Conservation (phyloP, 2,797 vertebrate genomes). For the Chiroxiphia lanceolata region DNA sequence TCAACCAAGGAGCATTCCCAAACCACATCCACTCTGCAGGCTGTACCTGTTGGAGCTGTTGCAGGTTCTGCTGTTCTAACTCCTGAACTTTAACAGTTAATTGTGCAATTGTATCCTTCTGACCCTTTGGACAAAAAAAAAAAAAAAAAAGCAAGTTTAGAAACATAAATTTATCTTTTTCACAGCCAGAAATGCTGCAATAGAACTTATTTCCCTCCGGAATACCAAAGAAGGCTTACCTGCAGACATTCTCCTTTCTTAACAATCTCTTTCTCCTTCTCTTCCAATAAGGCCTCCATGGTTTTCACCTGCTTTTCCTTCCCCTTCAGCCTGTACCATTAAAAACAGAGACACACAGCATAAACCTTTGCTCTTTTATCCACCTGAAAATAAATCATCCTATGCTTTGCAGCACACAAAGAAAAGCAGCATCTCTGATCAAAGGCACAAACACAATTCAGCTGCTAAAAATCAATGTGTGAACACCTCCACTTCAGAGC, state of each 20-base stretch:
- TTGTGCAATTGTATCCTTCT: slow-evolving; percentile 73
- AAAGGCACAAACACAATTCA: slow-evolving; percentile 19
- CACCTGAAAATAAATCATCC: background rate
- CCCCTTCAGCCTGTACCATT: slow-evolving; percentile 78
- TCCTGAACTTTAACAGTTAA: slow-evolving; percentile 74
- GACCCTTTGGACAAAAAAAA: slow-evolving; percentile 55
- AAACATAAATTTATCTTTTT: background rate
- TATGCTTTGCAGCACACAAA: background rate
- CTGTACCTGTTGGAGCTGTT: slow-evolving; percentile 64
- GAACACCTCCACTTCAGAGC: background rate
- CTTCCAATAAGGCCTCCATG: slow-evolving; percentile 82
- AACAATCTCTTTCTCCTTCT: slow-evolving; percentile 78
- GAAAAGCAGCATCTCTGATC: background rate
- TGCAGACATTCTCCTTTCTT: slow-evolving; percentile 79
- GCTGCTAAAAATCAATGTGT: background rate
- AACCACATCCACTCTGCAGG: background rate
- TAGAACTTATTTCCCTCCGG: background rate
- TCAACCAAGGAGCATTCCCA: background rate
- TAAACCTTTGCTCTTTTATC: background rate
- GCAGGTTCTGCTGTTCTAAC: slow-evolving; percentile 65
- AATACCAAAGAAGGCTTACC: slow-evolving; percentile 58
- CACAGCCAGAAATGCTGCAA: background rate
- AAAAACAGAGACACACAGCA: background rate
- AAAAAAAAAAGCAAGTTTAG: background rate
- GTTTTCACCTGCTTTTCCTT: slow-evolving; percentile 87